phyloP scores from a whole-genome alignment of 2,797 vertebrate genomes.

The Mus spretus region DNA sequence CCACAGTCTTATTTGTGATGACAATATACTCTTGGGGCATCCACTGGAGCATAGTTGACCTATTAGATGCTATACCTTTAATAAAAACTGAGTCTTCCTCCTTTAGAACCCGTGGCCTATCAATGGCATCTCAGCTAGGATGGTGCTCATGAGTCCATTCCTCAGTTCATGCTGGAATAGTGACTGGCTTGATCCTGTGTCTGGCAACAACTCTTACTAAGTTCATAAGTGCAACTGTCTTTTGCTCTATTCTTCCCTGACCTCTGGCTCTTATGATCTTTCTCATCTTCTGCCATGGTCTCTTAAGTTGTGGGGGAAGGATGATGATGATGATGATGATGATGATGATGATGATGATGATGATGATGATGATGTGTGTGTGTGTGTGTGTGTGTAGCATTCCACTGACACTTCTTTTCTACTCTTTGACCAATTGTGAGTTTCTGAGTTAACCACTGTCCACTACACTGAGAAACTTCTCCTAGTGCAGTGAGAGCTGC shows the following conservation, averaged over 20 bases:
- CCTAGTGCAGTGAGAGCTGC: neutral
- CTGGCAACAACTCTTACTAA: neutral
- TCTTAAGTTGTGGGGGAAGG: neutral
- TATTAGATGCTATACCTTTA: neutral
- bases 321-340: too few relatives aligned
- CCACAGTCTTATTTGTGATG: neutral
- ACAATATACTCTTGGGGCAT: neutral
- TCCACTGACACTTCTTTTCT: neutral
- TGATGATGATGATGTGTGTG: too few relatives aligned
- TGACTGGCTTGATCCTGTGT: neutral
- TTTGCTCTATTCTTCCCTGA: neutral
- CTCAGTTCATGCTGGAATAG: neutral
- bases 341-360: too few relatives aligned
- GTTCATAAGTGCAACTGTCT: neutral
- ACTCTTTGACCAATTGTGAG: neutral
- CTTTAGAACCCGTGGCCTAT: neutral
- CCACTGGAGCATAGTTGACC: neutral
- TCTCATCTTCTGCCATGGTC: neutral
- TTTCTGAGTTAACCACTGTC: neutral
- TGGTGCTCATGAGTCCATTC: neutral
- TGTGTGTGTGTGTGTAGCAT: neutral
- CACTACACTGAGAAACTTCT: neutral
- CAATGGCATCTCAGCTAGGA: neutral
- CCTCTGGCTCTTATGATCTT: neutral
- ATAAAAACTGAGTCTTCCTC: neutral